A percentile compares a stretch with the other conserved stretches of the same genome.
These are phyloP conservation scores for Plectropomus leopardus DNA, from an alignment of 2,113 vertebrate genomes.

Conservation along the genomic window DNA sequence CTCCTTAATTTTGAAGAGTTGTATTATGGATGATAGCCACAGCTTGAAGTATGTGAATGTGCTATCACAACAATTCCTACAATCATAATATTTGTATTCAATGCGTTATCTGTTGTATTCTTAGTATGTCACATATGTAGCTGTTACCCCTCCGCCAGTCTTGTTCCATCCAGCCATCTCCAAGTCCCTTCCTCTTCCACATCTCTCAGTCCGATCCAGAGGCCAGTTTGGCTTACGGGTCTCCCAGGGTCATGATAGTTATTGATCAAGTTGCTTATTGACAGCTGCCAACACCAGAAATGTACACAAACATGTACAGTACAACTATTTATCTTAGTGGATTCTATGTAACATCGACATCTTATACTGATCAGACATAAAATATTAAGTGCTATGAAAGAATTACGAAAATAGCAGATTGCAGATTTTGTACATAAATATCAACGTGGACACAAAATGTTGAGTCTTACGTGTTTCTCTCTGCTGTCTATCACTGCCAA, in stretches of 20 bases:
- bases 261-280: slow-evolving; percentile 53
- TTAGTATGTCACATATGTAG: not conserved
- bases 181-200: slow-evolving; percentile 73
- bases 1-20: not conserved
- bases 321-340: not conserved
- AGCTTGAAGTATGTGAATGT: not conserved
- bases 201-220: slow-evolving; percentile 82
- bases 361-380: not conserved
- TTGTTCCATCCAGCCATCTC: slow-evolving; percentile 78
- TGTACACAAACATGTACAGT: not conserved
- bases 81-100: not conserved
- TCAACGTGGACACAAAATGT: not conserved
- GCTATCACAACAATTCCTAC: not conserved
- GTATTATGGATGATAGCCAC: not conserved
- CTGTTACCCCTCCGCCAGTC: slow-evolving; percentile 62
- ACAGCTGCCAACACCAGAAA: slow-evolving; percentile 62
- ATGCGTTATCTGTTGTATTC: not conserved
- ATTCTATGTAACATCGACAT: not conserved
- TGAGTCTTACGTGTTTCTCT: slow-evolving; percentile 72
- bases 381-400: not conserved
- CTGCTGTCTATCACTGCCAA: slow-evolving; percentile 66
- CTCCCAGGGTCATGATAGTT: not conserved
- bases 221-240: slow-evolving; percentile 1
- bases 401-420: not conserved
- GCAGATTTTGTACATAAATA: not conserved